Evolutionary conservation across 2,888 invertebrate genomes (phyloP), one percentile per base, ranked within the genome.

Genomic region (Blastobasis adustella): DNA sequence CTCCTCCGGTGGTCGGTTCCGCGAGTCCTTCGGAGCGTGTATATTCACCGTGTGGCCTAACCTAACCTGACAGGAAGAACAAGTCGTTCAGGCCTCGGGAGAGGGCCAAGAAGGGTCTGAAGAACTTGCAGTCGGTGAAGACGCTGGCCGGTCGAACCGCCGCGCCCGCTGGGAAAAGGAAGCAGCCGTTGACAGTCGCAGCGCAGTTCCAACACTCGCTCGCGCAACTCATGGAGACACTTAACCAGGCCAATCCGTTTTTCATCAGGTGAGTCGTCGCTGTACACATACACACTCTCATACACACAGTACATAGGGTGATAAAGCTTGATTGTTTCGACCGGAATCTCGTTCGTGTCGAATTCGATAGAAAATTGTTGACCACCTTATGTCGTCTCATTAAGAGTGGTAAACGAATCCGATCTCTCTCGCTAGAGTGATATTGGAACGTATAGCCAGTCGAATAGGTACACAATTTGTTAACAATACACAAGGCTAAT

Each of bases 161-260:
- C 53, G 90, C 91, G 56, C 87, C 90, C 1, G 89, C 90, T 8
- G 90, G 90, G 47, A 94, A 94, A 42, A 88, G 96, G 54, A 96
- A 96, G 79, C 95, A 96, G 69, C 96, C 96, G 8, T 92, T 96
- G 71, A 98, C 98, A 0, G 98, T 98, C 1, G 95, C 97, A 2
- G 96, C 96, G 9, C 98, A 98, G 86, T 98, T 98, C 82, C 95
- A 97, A 80, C 95, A 95, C 80, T 97, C 97, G 47, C 88, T 98
- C 50, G 95, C 95, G 58, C 94, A 95, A 40, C 89, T 98, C 45
- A 98, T 98, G 97, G 96, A 96, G 67, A 97, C 98, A 0, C 84
- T 98, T 48, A 96, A 96, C 77, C 95, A 97, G 63, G 90, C 90
- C 4, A 90, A 90, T 64, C 90, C 90, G 0, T 90, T 90, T 70